Evolutionary conservation across 2,797 vertebrate species (phyloP), one percentile per base, ranked within the genome.

Genomic region (Bovichtus diacanthus): DNA sequence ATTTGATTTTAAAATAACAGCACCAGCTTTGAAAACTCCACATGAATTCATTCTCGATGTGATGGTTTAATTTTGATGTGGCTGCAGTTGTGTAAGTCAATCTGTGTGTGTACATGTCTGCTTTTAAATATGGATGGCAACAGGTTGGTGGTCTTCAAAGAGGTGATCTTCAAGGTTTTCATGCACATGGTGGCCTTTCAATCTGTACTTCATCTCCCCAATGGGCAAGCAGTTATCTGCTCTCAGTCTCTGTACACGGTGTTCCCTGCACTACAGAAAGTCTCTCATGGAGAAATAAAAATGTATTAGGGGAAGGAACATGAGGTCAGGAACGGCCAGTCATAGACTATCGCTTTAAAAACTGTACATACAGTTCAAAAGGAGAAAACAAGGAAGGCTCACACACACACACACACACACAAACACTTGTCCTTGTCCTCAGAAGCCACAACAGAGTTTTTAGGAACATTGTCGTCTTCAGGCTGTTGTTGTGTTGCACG

Each of bases 181-280:
- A 70, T 61, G 27, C 59, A 27, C 61, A 67, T 61, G 59, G 50
- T 58, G 60, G n/a, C n/a, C 67, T 78, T 80, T 73, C 47, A 49
- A 34, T 74, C 56, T 62, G 58, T 54, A 19, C 58, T 60, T 70
- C 61, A 74, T 81, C 65, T 72, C 36, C 34, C 19, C 49, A 6
- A 31, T 23, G 12, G 4, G 0, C 1, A 27, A 55, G 21, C 54
- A 55, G 46, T 63, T 77, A 56, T 21, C 44, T 38, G 50, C 62
- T 44, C 25, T 3, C 4, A 44, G 64, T 44, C 19, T 13, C 12
- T 43, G 68, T 59, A 61, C 49, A 59, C 27, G 9, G 16, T 59
- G 34, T 46, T 38, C 59, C 46, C 6, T 43, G 13, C 68, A 29
- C 44, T 15, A 31, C 36, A 16, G 18, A 4, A 10, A 19, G 38